Evolutionary conservation across 2,113 vertebrate species (phyloP), one percentile per base, ranked within the genome.

Genomic region (Peromyscus californicus): DNA sequence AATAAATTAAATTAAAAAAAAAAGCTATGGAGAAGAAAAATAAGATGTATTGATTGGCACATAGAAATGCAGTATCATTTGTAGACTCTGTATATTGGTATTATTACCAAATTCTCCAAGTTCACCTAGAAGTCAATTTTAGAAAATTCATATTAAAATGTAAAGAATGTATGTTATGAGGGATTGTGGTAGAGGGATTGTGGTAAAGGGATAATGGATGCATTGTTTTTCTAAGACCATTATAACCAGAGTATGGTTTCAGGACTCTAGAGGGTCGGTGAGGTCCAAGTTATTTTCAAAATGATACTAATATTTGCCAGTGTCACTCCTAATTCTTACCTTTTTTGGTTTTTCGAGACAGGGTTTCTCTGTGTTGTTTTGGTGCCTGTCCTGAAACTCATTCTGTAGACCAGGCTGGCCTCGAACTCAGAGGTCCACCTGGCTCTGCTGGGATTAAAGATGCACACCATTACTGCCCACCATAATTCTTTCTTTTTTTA

Each of bases 41-140:
- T 22, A 79, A 31, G 29, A 65, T 24, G 0, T 59, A 74, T 74
- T 78, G 36, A 86, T 91, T 59, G 4, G 24, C 48, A 72, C 8
- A 70, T n/a, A 83, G 29, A 42, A 39, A 95, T 89, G 26, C 57
- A 78, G 54, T 87, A 12, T 85, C 88, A 57, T n/a, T 90, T 92
- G 13, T 88, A 72, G 75, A 93, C 90, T 89, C 36, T 95, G n/a
- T 89, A 54, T 91, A 51, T 96, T 39, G 54, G 3, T 95, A 79
- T 89, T 88, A 45, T 95, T 86, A 24, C 59, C 51, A 85, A 89
- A 89, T 84, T 93, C 31, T 78, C 70, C 42, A 29, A 80, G 22
- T n/a, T 91, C 13, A 85, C 72, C 33, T 67, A 13, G 45, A 72
- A 70, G 67, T 63, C 5, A 82, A 15, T 51, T 95, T 93, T 61